Evolutionary conservation across 2,797 vertebrate genomes (phyloP).

Genomic region (Apogon hyalosoma): DNA sequence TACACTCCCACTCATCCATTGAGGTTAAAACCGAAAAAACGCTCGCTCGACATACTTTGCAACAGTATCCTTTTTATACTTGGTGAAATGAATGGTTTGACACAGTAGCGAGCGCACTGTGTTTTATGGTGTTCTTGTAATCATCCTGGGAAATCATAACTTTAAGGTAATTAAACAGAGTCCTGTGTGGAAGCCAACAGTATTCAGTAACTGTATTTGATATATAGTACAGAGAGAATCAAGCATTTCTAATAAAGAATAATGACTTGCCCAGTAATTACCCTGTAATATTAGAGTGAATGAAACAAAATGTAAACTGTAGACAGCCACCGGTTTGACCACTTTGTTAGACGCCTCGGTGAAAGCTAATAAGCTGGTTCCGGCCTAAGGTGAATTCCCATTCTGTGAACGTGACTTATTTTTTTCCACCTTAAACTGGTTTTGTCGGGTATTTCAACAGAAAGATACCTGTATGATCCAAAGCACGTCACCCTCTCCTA

Average conservation of each 20-base stretch:
- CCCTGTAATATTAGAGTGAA: constrained; percentile 45
- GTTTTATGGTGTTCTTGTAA: neutral
- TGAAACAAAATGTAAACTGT: constrained; percentile 38
- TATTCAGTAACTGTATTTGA: neutral
- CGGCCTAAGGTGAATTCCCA: constrained; percentile 48
- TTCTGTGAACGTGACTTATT: constrained; percentile 37
- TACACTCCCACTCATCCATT: constrained; percentile 65
- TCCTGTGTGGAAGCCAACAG: neutral
- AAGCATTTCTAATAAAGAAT: constrained; percentile 23
- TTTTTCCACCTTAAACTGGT: constrained; percentile 55
- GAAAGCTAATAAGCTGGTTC: constrained; percentile 70
- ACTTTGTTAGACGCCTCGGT: constrained; percentile 57
- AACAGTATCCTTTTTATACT: constrained; percentile 32
- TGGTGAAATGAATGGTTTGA: constrained; percentile 12
- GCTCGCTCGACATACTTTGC: constrained; percentile 11
- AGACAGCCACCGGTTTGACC: constrained; percentile 56
- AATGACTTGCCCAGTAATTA: constrained; percentile 28
- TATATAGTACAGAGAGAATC: constrained; percentile 13
- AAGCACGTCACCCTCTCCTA: constrained; percentile 51
- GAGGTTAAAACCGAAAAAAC: constrained; percentile 29
- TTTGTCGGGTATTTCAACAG: constrained; percentile 47
- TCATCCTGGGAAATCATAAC: constrained; percentile 6
- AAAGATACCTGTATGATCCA: constrained; percentile 16
- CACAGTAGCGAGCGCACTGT: constrained; percentile 3
- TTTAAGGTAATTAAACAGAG: neutral